Base-by-base conservation (phyloP, 2,113 vertebrate genomes). In the Sterna hirundo region DNA sequence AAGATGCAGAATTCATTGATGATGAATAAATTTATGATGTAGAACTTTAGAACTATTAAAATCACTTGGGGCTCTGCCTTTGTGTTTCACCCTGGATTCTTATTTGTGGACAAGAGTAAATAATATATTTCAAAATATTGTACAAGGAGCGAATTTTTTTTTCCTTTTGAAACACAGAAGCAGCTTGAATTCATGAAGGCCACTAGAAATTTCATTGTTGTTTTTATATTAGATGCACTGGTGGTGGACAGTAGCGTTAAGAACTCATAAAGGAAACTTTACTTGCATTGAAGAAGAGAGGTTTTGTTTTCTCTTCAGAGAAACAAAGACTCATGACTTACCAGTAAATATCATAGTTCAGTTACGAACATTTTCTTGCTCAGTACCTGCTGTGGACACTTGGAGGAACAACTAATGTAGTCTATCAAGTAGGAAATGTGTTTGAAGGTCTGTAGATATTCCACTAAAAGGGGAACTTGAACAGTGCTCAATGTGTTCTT, bases 1-100 rank as follows among this genome's bases (percentile, higher is more conserved):
- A 79, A 46, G 79, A 86, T 81, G 22, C 68, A 62, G 79, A 77
- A 92, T 80, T 58, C 71, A 88, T 58, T 91, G 88, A 77, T 94
- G 85, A 81, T 93, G 68, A 92, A 94, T 88, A 60, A 68, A 93
- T 71, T 70, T 68, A 51, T 88, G 80, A 54, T 83, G 55, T 88
- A 86, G 90, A 95, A 86, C 54, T 88, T 85, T 5, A 66, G 40
- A 87, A 80, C 58, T 27, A 16, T 64, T 86, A 57, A 93, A 93
- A 93, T 74, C 52, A 90, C n/a, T 74, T 80, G 75, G 7, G 54
- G 36, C 18, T 62, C 26, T 91, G 51, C 38, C 47, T 76, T 72
- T 83, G 22, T 78, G 18, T 86, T 88, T 88, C 66, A 80, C 19
- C 25, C 49, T 69, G 46, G 58, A 14, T 79, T 91, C 83, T 84